Evolutionary conservation across 1,140 invertebrate genomes (phyloP), one percentile per base, ranked within the genome.

Genomic region (Andrena cerasifolii): DNA sequence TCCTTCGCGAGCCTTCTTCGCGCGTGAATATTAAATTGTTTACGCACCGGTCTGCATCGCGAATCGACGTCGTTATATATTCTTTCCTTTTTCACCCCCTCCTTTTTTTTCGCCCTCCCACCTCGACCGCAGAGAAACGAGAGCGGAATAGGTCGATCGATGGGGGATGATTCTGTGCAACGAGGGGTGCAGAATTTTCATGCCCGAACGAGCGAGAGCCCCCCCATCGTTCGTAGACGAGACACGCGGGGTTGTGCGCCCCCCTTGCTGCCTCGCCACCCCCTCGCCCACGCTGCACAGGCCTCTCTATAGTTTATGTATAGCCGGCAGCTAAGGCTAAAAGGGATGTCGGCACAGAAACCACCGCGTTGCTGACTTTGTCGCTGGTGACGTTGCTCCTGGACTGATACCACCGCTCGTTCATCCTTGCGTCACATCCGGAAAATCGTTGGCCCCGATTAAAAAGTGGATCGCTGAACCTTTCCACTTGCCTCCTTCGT

Each of bases 111-210:
- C 45, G 10, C 8, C 36, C 59, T 36, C 31, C 63, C 65, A 26
- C 53, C 54, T 56, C 36, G 36, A 21, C 7, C 54, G 54, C 61
- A 31, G 47, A 71, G 54, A 62, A 75, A 81, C 78, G 78, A 56
- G 77, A 79, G 63, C 67, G 77, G 80, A 83, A 83, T 66, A 75
- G 75, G 70, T 74, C 82, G 83, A 84, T 85, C 83, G 73, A 80
- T 74, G 71, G 76, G 79, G 77, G 79, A 83, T 86, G 80, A 85
- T 85, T 84, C 80, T 85, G 86, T 77, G 79, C 83, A 87, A 84
- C 85, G 83, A 87, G 86, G 85, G 83, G 77, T 84, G 85, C 79
- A 71, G 83, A 87, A 87, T 87, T 87, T 87, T 87, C 81, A 87
- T 86, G 81, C 83, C 63, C 79, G 78, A 86, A 74, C 74, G 84